phyloP scores from a whole-genome alignment of 2,797 vertebrate genomes.

The Danionella dracula region DNA sequence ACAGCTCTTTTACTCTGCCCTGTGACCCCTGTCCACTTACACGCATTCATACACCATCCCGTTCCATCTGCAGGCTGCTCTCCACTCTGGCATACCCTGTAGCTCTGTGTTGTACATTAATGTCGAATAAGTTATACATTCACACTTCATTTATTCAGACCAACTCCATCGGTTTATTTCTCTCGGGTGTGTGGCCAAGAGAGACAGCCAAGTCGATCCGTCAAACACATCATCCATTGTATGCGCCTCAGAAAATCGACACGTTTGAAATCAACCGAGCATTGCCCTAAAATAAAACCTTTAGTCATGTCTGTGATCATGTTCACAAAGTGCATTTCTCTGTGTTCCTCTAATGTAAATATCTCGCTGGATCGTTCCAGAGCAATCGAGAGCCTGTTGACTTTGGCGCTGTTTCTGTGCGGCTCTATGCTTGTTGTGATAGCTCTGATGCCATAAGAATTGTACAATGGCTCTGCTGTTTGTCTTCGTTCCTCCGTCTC shows the following conservation, averaged over 20 bases:
- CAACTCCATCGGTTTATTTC: constrained; percentile 24
- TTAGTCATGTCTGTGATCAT: constrained; percentile 12
- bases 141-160: constrained; percentile 37
- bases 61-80: neutral
- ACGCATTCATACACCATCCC: neutral
- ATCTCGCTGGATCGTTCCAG: constrained; percentile 8
- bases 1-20: constrained; percentile 8
- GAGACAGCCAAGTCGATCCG: constrained; percentile 3
- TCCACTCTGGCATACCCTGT: neutral
- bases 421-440: constrained; percentile 11
- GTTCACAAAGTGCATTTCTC: constrained; percentile 10
- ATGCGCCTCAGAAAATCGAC: constrained; percentile 1
- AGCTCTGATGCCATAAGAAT: constrained; percentile 21
- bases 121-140: constrained; percentile 17
- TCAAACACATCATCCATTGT: constrained; percentile 28
- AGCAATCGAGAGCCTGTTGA: constrained; percentile 17
- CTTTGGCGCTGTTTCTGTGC: constrained; percentile 1
- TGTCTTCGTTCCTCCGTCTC: constrained; percentile 22
- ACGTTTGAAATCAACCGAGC: neutral
- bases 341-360: constrained; percentile 27
- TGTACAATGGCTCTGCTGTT: constrained; percentile 28
- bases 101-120: neutral
- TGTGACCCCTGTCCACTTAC: neutral
- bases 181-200: constrained; percentile 5
- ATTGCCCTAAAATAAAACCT: neutral